Evolutionary conservation across 2,113 vertebrate species (phyloP).

Genomic region (Balaeniceps rex): DNA sequence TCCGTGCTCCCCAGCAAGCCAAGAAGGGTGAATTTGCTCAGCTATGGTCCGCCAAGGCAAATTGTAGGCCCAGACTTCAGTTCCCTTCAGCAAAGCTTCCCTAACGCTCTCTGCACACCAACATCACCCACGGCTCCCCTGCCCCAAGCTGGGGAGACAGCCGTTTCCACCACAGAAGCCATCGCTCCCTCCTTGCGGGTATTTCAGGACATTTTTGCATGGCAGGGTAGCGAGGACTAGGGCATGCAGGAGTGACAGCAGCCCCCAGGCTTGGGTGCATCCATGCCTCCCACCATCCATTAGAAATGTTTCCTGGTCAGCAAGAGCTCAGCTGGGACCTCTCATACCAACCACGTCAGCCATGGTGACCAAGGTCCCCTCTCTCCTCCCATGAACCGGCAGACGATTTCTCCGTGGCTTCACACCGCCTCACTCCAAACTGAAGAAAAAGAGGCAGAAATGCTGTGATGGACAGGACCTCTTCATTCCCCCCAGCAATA

Average conservation of each 20-base stretch:
- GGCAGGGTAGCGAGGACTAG: not conserved
- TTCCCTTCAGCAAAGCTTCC: not conserved
- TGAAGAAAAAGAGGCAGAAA: not conserved
- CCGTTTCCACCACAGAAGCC: not conserved
- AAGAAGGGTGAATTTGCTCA: not conserved
- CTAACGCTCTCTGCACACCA: not conserved
- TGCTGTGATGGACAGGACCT: not conserved
- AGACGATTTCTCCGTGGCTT: accelerated
- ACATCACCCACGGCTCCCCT: not conserved
- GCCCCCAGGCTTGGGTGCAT: not conserved
- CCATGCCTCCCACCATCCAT: not conserved
- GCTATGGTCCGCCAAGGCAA: not conserved
- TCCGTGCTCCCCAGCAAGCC: not conserved
- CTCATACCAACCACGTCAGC: not conserved
- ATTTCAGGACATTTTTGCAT: not conserved
- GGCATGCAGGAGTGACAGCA: not conserved
- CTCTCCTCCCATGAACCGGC: not conserved
- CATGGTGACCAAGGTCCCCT: not conserved
- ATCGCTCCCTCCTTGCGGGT: not conserved
- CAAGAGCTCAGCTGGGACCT: not conserved
- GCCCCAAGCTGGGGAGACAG: not conserved
- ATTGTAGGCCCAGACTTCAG: not conserved
- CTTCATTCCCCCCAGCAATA: not conserved
- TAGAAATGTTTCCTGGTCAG: not conserved
- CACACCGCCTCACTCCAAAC: not conserved